A percentile compares a stretch with the other conserved stretches of the same genome.
These are phyloP conservation scores for Syndactyla subalaris DNA, from an alignment of 2,797 vertebrate species.

Conservation along the genomic window DNA sequence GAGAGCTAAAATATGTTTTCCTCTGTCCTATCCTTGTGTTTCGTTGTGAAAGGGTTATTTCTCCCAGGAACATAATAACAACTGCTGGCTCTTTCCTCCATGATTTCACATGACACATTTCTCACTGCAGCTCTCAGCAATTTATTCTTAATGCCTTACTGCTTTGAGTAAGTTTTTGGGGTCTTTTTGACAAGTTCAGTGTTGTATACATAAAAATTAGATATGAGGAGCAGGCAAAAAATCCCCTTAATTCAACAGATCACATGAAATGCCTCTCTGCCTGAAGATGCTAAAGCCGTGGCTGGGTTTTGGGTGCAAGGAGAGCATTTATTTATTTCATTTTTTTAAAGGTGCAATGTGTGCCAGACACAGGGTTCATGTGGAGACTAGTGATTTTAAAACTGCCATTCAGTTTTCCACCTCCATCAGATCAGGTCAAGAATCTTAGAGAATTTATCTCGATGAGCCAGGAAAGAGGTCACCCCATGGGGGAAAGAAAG, in stretches of 20 bases:
- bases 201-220: not conserved
- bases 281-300: not conserved
- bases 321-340: not conserved
- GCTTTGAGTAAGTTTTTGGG: not conserved
- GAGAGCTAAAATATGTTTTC: slow-evolving; percentile 1
- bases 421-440: slow-evolving; percentile 14
- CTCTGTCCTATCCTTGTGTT: not conserved
- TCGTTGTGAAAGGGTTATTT: not conserved
- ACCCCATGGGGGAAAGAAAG: not conserved
- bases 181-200: not conserved
- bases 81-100: not conserved
- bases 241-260: not conserved
- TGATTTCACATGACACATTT: not conserved
- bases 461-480: slow-evolving; percentile 2
- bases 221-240: not conserved
- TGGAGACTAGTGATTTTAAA: not conserved
- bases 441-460: slow-evolving; percentile 39
- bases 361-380: not conserved
- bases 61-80: slow-evolving; percentile 13
- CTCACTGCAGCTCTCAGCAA: not conserved
- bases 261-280: not conserved
- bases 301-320: not conserved
- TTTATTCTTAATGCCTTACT: slow-evolving; percentile 22
- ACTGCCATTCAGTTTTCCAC: not conserved
- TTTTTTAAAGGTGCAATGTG: not conserved